Conservation (phyloP, 2,888 invertebrate genomes). For the Onchidella celtica region DNA sequence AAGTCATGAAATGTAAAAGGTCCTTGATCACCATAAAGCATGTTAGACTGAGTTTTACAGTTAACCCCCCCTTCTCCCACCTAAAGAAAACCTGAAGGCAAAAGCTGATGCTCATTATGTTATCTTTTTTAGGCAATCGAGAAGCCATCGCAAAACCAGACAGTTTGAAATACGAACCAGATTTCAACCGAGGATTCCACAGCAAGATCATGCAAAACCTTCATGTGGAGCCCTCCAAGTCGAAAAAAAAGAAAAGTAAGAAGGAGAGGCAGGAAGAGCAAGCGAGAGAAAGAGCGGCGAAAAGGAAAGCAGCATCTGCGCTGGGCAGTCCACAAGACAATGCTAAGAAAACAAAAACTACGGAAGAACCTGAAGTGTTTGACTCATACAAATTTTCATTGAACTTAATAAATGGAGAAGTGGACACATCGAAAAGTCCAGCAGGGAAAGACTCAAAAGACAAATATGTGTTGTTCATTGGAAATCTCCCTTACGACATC, state of each 20-base stretch:
- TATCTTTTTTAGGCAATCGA: constrained; percentile 37
- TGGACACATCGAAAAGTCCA: constrained; percentile 18
- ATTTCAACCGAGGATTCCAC: constrained; percentile 45
- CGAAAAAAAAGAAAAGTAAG: constrained; percentile 27
- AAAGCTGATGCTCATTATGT: too few relatives aligned
- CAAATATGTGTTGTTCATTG: constrained; percentile 72
- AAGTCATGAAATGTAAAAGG: too few relatives aligned
- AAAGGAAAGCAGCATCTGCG: constrained; percentile 26
- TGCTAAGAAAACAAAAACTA: constrained; percentile 24
- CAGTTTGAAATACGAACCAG: constrained; percentile 44
- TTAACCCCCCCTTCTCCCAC: too few relatives aligned
- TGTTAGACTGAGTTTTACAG: too few relatives aligned
- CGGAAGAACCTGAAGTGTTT: constrained; percentile 21
- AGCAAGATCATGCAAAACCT: constrained; percentile 46
- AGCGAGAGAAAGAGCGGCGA: background rate
- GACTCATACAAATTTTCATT: constrained; percentile 48
- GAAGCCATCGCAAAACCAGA: constrained; percentile 49
- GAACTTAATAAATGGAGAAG: constrained; percentile 40
- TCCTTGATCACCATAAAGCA: too few relatives aligned
- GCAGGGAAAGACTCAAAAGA: constrained; percentile 55
- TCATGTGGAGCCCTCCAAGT: constrained; percentile 2
- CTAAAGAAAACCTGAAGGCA: too few relatives aligned
- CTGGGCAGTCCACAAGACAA: background rate
- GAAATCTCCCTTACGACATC: constrained; percentile 71
- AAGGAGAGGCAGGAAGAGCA: constrained; percentile 13